Percentiles rank a stretch among this genome's conserved stretches.
Conservation (phyloP, 2,113 vertebrate species). For the Odontophorus gujanensis region DNA sequence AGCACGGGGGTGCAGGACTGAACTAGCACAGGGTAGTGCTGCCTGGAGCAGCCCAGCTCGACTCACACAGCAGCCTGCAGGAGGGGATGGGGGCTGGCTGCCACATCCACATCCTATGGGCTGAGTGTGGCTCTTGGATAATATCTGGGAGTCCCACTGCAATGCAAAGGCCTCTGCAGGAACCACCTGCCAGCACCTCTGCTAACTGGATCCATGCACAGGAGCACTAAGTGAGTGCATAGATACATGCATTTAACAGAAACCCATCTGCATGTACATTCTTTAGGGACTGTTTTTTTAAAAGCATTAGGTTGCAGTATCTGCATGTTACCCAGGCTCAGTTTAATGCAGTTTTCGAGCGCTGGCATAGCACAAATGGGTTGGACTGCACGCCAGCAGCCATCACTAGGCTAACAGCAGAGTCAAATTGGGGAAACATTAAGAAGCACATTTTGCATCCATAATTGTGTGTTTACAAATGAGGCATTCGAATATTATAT, state of each 20-base stretch:
- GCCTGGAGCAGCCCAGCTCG: neutral
- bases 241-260: neutral
- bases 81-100: neutral
- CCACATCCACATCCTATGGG: neutral
- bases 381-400: slow-evolving; percentile 31
- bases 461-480: slow-evolving; percentile 68
- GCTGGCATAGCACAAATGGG: slow-evolving; percentile 35
- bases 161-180: neutral
- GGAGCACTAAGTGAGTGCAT: neutral
- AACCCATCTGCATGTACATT: neutral
- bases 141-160: neutral
- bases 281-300: neutral
- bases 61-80: neutral
- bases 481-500: slow-evolving; percentile 57
- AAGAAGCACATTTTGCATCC: slow-evolving; percentile 36
- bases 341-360: slow-evolving; percentile 32
- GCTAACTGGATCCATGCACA: neutral
- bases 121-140: neutral
- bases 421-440: slow-evolving; percentile 47
- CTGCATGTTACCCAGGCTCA: slow-evolving; percentile 20
- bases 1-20: neutral
- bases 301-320: slow-evolving; percentile 39
- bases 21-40: neutral
- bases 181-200: neutral
- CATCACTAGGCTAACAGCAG: slow-evolving; percentile 4